phyloP scores from a whole-genome alignment of 2,888 invertebrate species.

The Clostera curtula region DNA sequence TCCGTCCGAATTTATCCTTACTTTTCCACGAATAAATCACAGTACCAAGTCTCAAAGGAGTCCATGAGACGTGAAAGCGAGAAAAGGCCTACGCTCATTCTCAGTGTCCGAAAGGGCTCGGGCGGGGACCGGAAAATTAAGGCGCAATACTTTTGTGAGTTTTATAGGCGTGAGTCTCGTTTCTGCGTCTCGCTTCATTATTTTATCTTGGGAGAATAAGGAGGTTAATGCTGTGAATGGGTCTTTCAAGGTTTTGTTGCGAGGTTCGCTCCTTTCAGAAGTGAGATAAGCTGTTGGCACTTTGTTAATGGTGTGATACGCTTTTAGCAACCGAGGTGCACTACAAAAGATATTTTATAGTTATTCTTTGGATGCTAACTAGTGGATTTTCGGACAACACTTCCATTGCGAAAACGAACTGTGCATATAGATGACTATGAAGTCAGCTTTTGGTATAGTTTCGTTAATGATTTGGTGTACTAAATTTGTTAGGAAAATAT shows the following conservation, averaged over 20 bases:
- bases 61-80: constrained; percentile 30
- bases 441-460: too few species aligned
- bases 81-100: constrained; percentile 29
- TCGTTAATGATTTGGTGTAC: too few species aligned
- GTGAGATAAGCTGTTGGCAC: too few species aligned
- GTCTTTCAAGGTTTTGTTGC: constrained; percentile 12
- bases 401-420: too few species aligned
- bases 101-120: constrained; percentile 26
- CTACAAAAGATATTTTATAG: too few species aligned
- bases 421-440: too few species aligned
- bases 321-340: too few species aligned
- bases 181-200: constrained; percentile 28
- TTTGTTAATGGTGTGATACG: too few species aligned
- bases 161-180: constrained; percentile 33
- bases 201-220: constrained; percentile 28
- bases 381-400: too few species aligned
- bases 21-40: constrained; percentile 29
- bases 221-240: constrained; percentile 18
- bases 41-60: constrained; percentile 35
- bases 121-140: constrained; percentile 62
- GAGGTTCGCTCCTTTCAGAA: constrained; percentile 14
- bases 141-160: constrained; percentile 47
- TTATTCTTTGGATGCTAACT: too few species aligned
- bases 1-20: constrained; percentile 34
- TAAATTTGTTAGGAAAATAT: too few species aligned